These are phyloP conservation scores for Ptychoptera contaminata DNA, from an alignment of 2,888 invertebrate species.

Conservation along the genomic window DNA sequence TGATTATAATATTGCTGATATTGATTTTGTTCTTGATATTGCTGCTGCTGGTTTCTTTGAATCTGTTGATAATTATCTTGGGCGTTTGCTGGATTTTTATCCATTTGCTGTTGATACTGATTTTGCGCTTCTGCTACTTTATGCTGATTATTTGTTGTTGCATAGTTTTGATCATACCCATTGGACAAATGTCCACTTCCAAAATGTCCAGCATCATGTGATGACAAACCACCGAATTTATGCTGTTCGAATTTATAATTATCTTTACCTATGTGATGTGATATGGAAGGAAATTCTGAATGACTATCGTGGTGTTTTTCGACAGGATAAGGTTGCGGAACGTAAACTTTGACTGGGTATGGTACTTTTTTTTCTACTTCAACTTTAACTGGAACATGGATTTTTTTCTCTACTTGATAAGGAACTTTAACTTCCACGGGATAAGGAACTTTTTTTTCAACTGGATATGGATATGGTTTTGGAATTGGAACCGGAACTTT, in stretches of 20 bases:
- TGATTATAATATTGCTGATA: not conserved
- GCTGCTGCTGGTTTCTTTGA: conserved; percentile 3
- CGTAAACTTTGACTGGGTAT: conserved; percentile 13
- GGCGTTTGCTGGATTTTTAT: not conserved
- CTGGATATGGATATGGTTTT: conserved; percentile 24
- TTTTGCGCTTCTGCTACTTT: not conserved
- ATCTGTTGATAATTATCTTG: conserved; percentile 2
- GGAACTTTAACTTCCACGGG: conserved; percentile 26
- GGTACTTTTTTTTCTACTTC: conserved; percentile 34
- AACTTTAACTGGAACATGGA: conserved; percentile 15
- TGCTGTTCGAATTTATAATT: not conserved
- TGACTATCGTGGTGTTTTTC: conserved; percentile 11
- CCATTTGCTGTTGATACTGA: conserved; percentile 7
- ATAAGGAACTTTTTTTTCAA: conserved; percentile 23
- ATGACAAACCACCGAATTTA: not conserved
- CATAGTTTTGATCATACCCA: conserved; percentile 1
- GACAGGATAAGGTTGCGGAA: conserved; percentile 27
- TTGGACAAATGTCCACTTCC: conserved; percentile 1
- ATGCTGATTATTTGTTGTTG: not conserved
- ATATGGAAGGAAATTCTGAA: conserved; percentile 7
- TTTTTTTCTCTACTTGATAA: conserved; percentile 18
- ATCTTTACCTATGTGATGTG: conserved; percentile 9
- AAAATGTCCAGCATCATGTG: not conserved
- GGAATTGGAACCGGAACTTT: conserved; percentile 15
- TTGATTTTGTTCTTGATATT: not conserved